Evolutionary conservation across 30 jellyfish, hydroid and myxozoan genomes (phyloP), one percentile per base, ranked within the genome.

Genomic region (Aurelia coerulea): DNA sequence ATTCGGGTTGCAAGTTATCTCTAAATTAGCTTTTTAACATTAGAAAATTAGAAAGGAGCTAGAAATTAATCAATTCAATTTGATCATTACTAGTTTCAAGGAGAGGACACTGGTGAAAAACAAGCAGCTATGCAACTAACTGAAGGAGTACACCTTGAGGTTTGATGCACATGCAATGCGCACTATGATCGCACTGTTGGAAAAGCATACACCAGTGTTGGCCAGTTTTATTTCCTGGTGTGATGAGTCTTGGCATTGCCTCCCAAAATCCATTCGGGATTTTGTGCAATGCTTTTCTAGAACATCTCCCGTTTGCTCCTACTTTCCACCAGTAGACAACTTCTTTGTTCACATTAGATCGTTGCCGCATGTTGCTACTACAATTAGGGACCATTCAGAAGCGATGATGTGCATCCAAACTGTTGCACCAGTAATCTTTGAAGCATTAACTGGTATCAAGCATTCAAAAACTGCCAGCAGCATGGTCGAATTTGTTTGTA

Each of bases 41-140:
- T 23, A 23, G 29, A 23, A 23, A 23, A 23, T 23, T 23, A 23
- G 29, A 23, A 37, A 5, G 5, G 3, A 37, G 5, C 49, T 37
- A 37, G 49, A 37, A 37, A 2, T 37, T 37, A 37, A 37, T 37
- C 49, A 37, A 0, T 37, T 37, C 49, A 37, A 37, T 37, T 37
- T 58, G 29, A 13, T 33, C 41, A 0, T 18, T 70, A 70, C 80
- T 70, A 70, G 80, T 70, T 70, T 70, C 80, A 39, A 70, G 18
- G 34, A 70, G 17, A 31, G 80, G 41, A 70, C 63, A 31, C 13
- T 33, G 19, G 63, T 70, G 62, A 2, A 2, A 0, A 39, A 70
- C 60, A 70, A 70, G 41, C 17, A 13, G 17, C 31, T 70, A 33
- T 66, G 80, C 18, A 23, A 31, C 29, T 23, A 0, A 23, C 29